Percentiles rank a stretch among this genome's conserved stretches.
Evolutionary conservation across 1,140 invertebrate genomes (phyloP).

Genomic region (Macrobrachium nipponense): DNA sequence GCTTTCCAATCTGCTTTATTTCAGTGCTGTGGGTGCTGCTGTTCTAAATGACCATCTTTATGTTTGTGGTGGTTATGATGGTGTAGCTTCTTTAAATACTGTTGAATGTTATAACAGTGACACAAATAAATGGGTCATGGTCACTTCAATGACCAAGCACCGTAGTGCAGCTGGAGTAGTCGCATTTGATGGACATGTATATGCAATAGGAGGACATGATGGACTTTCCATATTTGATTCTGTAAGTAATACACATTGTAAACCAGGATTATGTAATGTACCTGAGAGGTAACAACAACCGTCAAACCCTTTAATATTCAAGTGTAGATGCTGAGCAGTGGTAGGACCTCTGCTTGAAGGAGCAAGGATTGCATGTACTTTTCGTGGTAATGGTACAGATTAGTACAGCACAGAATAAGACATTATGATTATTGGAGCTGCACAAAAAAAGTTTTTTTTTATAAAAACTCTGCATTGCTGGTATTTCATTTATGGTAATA

Average conservation of each 20-base stretch:
- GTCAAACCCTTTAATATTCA: no score
- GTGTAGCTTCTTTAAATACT: slow-evolving; percentile 77
- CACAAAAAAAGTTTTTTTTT: no score
- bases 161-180: slow-evolving; percentile 90
- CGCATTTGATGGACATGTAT: slow-evolving; percentile 83
- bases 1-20: slow-evolving; percentile 34
- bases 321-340: no score
- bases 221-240: slow-evolving; percentile 90
- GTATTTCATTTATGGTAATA: no score
- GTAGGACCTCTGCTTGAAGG: no score
- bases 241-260: slow-evolving; percentile 69
- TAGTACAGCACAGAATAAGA: no score
- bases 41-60: slow-evolving; percentile 83
- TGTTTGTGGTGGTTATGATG: slow-evolving; percentile 87
- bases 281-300: no score
- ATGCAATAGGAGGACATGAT: slow-evolving; percentile 87
- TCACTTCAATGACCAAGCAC: slow-evolving; percentile 87
- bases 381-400: no score
- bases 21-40: slow-evolving; percentile 87
- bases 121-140: slow-evolving; percentile 80
- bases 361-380: no score
- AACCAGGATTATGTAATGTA: no score
- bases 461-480: no score
- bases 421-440: no score
- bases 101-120: slow-evolving; percentile 85